Conservation (phyloP, 2,797 vertebrate genomes). For the Schizothorax lantsangensis region DNA sequence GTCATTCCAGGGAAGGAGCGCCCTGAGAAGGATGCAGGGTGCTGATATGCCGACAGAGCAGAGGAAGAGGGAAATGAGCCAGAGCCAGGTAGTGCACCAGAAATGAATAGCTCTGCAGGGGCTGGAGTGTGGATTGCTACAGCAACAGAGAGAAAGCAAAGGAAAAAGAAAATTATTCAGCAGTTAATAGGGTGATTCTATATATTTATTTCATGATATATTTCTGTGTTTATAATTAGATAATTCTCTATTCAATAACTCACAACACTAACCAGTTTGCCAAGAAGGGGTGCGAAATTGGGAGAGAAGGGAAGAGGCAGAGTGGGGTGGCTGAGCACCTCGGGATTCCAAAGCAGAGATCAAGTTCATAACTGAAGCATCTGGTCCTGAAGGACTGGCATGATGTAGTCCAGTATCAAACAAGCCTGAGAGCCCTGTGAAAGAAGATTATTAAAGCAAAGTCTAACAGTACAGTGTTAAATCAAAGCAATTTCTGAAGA, state of each 20-base stretch:
- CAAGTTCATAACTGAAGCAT: conserved; percentile 92
- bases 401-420: conserved; percentile 91
- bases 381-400: conserved; percentile 83
- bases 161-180: conserved; percentile 40
- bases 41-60: conserved; percentile 91
- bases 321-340: conserved; percentile 88
- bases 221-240: neutral
- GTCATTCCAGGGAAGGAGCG: conserved; percentile 87
- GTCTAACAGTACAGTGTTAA: neutral
- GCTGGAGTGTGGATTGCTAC: conserved; percentile 91
- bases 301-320: conserved; percentile 90
- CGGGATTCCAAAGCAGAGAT: conserved; percentile 93
- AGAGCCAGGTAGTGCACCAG: conserved; percentile 87
- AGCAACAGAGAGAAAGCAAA: conserved; percentile 53
- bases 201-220: conserved; percentile 21
- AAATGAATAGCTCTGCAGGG: conserved; percentile 92
- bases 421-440: conserved; percentile 87
- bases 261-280: conserved; percentile 85
- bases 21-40: conserved; percentile 89
- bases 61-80: conserved; percentile 89
- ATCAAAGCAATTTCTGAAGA: neutral
- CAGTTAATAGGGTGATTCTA: conserved; percentile 29
- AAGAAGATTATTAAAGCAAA: conserved; percentile 18
- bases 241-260: neutral
- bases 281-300: conserved; percentile 92